Evolutionary conservation across 2,888 invertebrate species (phyloP), one percentile per base, ranked within the genome.

Genomic region (Eulithis prunata): DNA sequence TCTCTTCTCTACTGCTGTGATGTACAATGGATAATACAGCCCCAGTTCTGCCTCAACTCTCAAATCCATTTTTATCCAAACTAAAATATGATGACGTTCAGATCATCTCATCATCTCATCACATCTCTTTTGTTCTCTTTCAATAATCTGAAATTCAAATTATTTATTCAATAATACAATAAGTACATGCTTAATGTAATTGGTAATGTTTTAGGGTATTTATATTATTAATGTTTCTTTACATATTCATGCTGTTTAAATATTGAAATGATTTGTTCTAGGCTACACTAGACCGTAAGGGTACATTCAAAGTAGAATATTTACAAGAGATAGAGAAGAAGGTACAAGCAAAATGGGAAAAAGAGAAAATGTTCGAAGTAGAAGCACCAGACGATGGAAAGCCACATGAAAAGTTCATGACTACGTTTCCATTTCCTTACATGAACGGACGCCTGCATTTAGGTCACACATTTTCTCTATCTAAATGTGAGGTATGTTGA

Each of bases 361-460:
- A 92, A 14, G 95, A 96, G 63, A 97, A 96, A 80, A 94, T 96
- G 43, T 97, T 96, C 85, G 98, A 99, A 90, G 90, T 94, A 59
- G 96, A 99, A 93, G 98, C 98, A 3, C 96, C 97, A 0, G 81
- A 84, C 13, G 88, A 94, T 67, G 95, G 90, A 68, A 94, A 94
- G 77, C 86, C 90, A 13, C 81, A 95, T 78, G 97, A 97, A 71
- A 99, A 99, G 83, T 99, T 97, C 84, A 93, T 99, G 75, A 97
- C 96, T 45, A 98, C 98, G 2, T 99, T 99, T 92, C 99, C 99
- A 0, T 99, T 96, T 90, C 99, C 99, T 0, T 99, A 99, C 83
- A 99, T 99, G 99, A 99, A 99, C 94, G 99, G 99, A 10, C 95
- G 98, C 54, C 95, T 99, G 62, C 99, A 99, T 94, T 93, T 99